Evolutionary conservation across 2,888 invertebrate genomes (phyloP), one percentile per base, ranked within the genome.

Genomic region (Leucozona laternaria): DNA sequence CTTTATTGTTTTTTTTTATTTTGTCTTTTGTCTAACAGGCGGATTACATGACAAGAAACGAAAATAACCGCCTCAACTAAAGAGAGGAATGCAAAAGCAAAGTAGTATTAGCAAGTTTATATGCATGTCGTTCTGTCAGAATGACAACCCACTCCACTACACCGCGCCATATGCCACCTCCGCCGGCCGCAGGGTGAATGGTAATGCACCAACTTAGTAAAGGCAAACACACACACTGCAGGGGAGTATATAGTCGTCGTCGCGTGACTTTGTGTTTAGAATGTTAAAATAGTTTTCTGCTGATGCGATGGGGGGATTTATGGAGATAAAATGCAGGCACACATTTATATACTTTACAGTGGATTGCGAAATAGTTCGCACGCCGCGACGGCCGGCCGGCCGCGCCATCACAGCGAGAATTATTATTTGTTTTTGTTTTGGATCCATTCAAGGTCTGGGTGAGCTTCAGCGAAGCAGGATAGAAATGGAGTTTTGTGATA

Each of bases 261-360:
- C 70, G 79, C 79, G 83, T 83, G 83, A 79, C 83, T 83, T 72
- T 73, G 73, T 70, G 83, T 79, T 79, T 79, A 83, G 83, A 83
- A 83, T 83, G 75, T 83, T 73, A 62, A 83, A 83, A 79, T 73
- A 75, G 73, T 79, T 83, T 73, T 83, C 40, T 45, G 17, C 50
- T 71, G 70, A 55, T 68, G 37, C 4, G 75, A 40, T 60, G 60
- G 60, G 80, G 48, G 68, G 62, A 48, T 57, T 50, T 68, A 37
- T 53, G 17, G 20, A 64, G 34, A 71, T 31, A 72, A 40, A 75
- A 40, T 60, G 2, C 34, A 60, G 37, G 22, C 37, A 17, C 28
- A 31, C 20, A n/a, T n/a, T n/a, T n/a, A n/a, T n/a, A 66, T 66
- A 48, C 4, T 31, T 31, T 72, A 82, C 62, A 70, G 79, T 70